phyloP scores from a whole-genome alignment of 2,113 vertebrate genomes.

The Oryzias curvinotus region DNA sequence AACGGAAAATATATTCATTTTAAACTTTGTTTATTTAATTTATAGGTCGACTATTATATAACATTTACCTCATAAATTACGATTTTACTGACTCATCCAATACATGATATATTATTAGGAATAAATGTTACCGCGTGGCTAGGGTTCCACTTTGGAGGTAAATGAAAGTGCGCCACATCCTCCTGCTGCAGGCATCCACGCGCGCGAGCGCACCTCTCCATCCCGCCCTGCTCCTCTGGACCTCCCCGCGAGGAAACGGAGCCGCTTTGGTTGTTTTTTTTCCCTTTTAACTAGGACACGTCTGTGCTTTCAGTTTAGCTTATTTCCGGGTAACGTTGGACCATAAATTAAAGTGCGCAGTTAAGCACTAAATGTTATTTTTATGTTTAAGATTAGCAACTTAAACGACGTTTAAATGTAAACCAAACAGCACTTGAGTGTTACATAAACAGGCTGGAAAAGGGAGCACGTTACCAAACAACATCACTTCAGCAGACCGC shows the following conservation, averaged over 20 bases:
- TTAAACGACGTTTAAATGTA: too few species aligned
- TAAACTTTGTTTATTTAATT: too few species aligned
- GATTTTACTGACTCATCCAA: too few species aligned
- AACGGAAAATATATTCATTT: too few species aligned
- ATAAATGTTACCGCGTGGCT: too few species aligned
- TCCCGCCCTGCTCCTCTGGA: constrained; percentile 33
- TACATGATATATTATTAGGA: too few species aligned
- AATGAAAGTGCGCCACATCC: constrained; percentile 79
- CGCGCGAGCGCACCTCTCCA: constrained; percentile 40
- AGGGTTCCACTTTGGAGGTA: constrained; percentile 42
- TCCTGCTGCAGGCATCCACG: constrained; percentile 48
- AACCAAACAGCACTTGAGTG: background rate
- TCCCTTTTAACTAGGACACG: constrained; percentile 12
- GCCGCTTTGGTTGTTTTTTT: constrained; percentile 14
- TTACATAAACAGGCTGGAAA: background rate
- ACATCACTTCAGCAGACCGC: background rate
- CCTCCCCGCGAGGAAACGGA: constrained; percentile 3
- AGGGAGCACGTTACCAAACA: background rate
- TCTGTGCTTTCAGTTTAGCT: constrained; percentile 15
- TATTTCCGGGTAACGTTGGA: constrained; percentile 48
- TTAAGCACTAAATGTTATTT: background rate
- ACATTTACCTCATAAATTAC: too few species aligned
- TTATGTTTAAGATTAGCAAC: too few species aligned
- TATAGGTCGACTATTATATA: too few species aligned
- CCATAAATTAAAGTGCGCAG: constrained; percentile 34